Evolutionary conservation across 1,140 invertebrate species (phyloP), one percentile per base, ranked within the genome.

Genomic region (Drosophila punjabiensis): DNA sequence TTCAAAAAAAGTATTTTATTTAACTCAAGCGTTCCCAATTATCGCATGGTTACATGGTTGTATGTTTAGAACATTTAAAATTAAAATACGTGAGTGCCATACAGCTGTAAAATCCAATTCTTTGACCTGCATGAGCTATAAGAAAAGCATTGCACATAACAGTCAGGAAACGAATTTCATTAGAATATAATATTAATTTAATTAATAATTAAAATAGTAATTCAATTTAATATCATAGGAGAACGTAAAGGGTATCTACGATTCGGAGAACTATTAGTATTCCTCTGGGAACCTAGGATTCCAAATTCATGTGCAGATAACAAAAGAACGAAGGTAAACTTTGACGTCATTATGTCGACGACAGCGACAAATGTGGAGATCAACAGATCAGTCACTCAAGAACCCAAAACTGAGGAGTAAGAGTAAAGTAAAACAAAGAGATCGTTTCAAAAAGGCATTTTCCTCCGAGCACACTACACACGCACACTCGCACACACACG

Each of bases 351-450:
- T 73, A 35, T 71, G 52, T 67, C 39, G 66, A 62, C 60, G 79
- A 80, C 76, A 76, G 78, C 67, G 80, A 88, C 73, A 83, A 87
- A 88, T 87, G 85, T 74, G 56, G 67, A 90, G 79, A 89, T 89
- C 85, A 90, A 85, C 84, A 82, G 79, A 87, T 89, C 86, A 79
- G 52, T 90, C 83, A 79, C 78, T 81, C 78, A 53, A 64, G 65
- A 75, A 71, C 76, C 65, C 43, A 67, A 77, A 85, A 84, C 76
- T 60, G 53, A 77, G 86, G 81, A 70, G 68, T 58, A 77, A 43
- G 59, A 56, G 76, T 76, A 45, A 76, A 71, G 61, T 45, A 62
- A 78, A 81, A 66, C 48, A 88, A 83, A 77, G 50, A 69, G 35
- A 70, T 53, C 71, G 76, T 88, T 87, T 78, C 43, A 52, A 83